Base-by-base conservation (phyloP, 2,797 vertebrate species). In the Sebastes cheni region DNA sequence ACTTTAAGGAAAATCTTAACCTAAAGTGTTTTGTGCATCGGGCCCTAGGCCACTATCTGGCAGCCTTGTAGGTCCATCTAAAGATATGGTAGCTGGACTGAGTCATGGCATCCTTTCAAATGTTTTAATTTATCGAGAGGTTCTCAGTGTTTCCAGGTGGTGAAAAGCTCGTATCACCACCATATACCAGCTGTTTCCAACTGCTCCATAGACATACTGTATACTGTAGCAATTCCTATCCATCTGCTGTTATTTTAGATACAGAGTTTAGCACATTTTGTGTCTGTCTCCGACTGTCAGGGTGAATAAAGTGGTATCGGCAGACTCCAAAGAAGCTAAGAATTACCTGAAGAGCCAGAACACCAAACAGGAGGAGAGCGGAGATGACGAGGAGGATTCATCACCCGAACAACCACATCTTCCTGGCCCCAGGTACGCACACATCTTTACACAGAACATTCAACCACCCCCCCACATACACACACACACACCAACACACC, bases 241-340 rank as follows among this genome's bases (percentile, higher is more conserved):
- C 27, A 11, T 52, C 6, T 42, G 22, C 30, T 32, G 11, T 27
- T 46, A 16, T 29, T 18, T 20, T 23, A 20, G 10, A 11, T 11
- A 6, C 39, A 9, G 18, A 16, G 30, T 46, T 22, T 6, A 70
- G 50, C 50, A 34, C 5, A 14, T n/a, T 64, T 34, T 23, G 20
- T 60, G 20, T 54, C 2, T 67, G 27, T 67, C 42, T 70, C 55
- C 9, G 7, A 71, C 23, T 73, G 25, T 58, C 88, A 99, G 98
- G 92, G 97, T 99, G 52, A 96, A 96, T 72, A 97, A 99, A 92
- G 97, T 98, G 91, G 98, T 99, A 2, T 96, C 97, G 4, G 95
- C 95, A 6, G 88, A 96, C 69, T 99, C 98, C 25, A 97, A 89
- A 88, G 98, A 99, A 93, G 98, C 97, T 3, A 97, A 95, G 88